Evolutionary conservation across 2,888 invertebrate genomes (phyloP).

Genomic region (Ophioninae sp.): DNA sequence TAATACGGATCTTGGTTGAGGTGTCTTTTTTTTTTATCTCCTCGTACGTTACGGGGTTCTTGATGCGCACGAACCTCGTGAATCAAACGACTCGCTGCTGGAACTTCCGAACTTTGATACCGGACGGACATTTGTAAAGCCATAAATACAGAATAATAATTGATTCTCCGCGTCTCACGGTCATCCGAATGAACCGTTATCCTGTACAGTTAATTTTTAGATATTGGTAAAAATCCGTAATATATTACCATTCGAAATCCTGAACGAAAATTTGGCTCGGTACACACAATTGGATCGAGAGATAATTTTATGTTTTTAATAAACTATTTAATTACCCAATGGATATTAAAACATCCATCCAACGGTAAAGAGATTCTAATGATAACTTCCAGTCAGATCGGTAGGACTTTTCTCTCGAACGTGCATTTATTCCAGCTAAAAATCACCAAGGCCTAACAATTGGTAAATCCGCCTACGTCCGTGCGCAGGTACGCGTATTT

Average conservation of each 20-base stretch:
- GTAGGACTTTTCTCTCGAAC: no score
- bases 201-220: no score
- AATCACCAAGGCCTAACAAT: no score
- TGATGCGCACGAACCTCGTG: constrained; percentile 29
- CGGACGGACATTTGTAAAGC: constrained; percentile 15
- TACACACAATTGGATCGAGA: no score
- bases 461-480: background rate
- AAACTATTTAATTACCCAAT: no score
- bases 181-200: background rate
- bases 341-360: no score
- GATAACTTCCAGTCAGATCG: no score
- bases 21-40: background rate
- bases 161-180: background rate
- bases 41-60: background rate
- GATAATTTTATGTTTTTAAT: no score
- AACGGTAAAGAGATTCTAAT: no score
- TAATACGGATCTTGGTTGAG: constrained; percentile 73
- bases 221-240: background rate
- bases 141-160: constrained; percentile 16
- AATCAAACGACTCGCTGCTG: background rate
- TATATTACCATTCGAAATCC: background rate
- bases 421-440: no score
- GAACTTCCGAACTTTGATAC: background rate
- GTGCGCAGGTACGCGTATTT: background rate
- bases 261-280: background rate